Percentiles rank a stretch among this genome's conserved stretches.
These are phyloP conservation scores for Trichomalopsis sarcophagae DNA, from an alignment of 1,140 invertebrate genomes.

Conservation along the genomic window DNA sequence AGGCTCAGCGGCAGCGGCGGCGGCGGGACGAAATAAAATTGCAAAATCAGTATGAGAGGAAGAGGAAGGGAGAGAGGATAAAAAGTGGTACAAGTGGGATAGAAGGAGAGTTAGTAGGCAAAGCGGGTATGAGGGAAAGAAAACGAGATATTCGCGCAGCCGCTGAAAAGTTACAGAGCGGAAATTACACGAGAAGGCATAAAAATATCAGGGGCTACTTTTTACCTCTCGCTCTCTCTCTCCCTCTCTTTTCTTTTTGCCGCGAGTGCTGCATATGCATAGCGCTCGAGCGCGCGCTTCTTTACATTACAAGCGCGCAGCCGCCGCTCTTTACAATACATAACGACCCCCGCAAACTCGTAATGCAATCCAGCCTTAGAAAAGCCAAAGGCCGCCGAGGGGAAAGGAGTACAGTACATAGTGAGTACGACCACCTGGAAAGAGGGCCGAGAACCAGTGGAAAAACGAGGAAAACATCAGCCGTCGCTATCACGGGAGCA, in stretches of 20 bases:
- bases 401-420: not conserved
- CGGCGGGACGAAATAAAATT: not conserved
- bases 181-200: constrained; percentile 55
- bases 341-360: not conserved
- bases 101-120: not conserved
- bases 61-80: not conserved
- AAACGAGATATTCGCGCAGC: not conserved
- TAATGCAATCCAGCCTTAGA: not conserved
- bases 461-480: not conserved
- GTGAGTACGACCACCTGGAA: not conserved
- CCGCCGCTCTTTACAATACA: not conserved
- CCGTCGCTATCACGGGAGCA: not conserved
- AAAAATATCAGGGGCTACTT: constrained; percentile 49
- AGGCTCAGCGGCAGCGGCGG: not conserved
- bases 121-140: not conserved
- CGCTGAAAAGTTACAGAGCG: constrained; percentile 25
- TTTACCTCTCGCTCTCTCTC: not conserved
- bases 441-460: not conserved
- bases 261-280: constrained; percentile 52
- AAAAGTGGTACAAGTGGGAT: not conserved
- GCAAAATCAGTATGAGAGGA: not conserved
- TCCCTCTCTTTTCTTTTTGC: constrained; percentile 17
- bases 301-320: constrained; percentile 33
- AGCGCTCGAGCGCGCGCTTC: not conserved
- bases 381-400: not conserved